These are phyloP conservation scores for Charina bottae DNA, from an alignment of 2,113 vertebrate genomes.

Conservation along the genomic window DNA sequence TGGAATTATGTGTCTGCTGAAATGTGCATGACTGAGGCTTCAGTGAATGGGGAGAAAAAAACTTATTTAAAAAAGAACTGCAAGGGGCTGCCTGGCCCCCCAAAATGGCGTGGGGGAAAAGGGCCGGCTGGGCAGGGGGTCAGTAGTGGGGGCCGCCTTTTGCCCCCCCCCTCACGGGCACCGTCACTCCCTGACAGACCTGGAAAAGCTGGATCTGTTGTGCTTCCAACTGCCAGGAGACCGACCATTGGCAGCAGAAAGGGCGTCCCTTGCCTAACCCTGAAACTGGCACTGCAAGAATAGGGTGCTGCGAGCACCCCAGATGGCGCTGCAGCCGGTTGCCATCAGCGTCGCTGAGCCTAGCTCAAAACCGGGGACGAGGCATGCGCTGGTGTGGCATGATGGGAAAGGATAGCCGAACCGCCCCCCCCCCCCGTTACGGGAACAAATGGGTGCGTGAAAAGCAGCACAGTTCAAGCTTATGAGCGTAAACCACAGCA, in stretches of 20 bases:
- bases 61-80: not conserved
- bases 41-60: not conserved
- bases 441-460: conserved; percentile 22
- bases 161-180: not conserved
- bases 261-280: not conserved
- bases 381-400: not conserved
- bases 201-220: not conserved
- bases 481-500: not conserved
- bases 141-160: not conserved
- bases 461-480: conserved; percentile 17
- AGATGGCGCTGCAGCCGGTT: not conserved
- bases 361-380: not conserved
- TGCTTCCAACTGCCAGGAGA: not conserved
- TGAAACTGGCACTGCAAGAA: not conserved
- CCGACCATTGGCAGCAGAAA: not conserved
- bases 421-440: accelerated
- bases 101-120: not conserved
- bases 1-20: not conserved
- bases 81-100: not conserved
- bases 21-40: not conserved
- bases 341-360: not conserved
- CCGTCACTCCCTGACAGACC: not conserved
- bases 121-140: not conserved
- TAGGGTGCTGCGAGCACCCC: not conserved
- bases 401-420: not conserved